phyloP scores from a whole-genome alignment of 1,140 invertebrate genomes.

The Thaumetopoea pityocampa region DNA sequence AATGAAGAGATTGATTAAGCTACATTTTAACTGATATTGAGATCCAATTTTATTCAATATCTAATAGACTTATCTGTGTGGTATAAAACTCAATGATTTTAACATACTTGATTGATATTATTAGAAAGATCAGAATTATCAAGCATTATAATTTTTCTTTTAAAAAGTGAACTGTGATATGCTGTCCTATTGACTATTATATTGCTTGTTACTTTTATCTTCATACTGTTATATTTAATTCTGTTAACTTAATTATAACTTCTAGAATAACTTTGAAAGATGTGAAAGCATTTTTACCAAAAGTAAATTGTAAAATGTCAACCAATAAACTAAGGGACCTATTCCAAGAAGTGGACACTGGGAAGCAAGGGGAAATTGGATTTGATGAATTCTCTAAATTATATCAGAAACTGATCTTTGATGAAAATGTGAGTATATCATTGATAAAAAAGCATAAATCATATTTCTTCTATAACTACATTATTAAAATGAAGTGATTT shows the following conservation, averaged over 20 bases:
- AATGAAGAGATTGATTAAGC: too few relatives aligned
- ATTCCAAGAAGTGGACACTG: slow-evolving; percentile 90
- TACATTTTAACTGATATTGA: too few relatives aligned
- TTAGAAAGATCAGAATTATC: too few relatives aligned
- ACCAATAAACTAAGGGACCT: slow-evolving; percentile 88
- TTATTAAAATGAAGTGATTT: too few relatives aligned
- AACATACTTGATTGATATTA: too few relatives aligned
- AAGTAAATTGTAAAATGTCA: slow-evolving; percentile 93
- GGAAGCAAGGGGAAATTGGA: slow-evolving; percentile 87
- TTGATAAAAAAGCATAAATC: too few relatives aligned
- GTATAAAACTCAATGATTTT: too few relatives aligned
- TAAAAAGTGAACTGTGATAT: not conserved
- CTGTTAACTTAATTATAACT: not conserved
- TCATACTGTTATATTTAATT: not conserved
- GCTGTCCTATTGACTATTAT: not conserved
- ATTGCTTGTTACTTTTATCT: not conserved
- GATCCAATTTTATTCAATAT: too few relatives aligned
- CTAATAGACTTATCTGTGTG: too few relatives aligned
- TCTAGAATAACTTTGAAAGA: slow-evolving; percentile 91
- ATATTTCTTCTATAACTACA: not conserved
- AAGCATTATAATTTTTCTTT: too few relatives aligned
- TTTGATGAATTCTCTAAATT: slow-evolving; percentile 94
- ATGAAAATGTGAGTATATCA: slow-evolving; percentile 84
- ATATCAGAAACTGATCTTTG: slow-evolving; percentile 91
- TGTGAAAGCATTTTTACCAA: slow-evolving; percentile 92